Conservation (phyloP, 2,113 vertebrate genomes). For the Tricholaema leucomelas region DNA sequence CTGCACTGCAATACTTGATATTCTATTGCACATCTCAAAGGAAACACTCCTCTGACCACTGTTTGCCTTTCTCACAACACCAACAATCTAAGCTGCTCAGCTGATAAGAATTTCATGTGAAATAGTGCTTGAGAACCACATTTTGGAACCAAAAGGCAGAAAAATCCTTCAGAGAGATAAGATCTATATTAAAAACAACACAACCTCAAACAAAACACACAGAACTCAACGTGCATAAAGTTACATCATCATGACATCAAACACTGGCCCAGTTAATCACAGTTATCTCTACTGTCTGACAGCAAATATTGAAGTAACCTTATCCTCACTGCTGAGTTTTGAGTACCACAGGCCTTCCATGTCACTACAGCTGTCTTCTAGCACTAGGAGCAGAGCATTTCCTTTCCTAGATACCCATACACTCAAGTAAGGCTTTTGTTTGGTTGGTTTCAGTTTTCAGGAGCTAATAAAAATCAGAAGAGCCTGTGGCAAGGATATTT, state of each 20-base stretch:
- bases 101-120: neutral
- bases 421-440: neutral
- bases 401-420: neutral
- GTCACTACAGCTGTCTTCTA: neutral
- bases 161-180: neutral
- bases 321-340: neutral
- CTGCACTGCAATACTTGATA: neutral
- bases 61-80: neutral
- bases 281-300: neutral
- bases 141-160: neutral
- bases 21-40: neutral
- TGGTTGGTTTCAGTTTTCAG: too few species aligned
- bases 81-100: neutral
- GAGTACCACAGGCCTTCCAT: neutral
- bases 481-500: neutral
- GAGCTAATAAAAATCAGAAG: neutral
- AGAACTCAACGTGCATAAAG: neutral
- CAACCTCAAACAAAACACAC: neutral
- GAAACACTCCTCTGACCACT: neutral
- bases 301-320: neutral
- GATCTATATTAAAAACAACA: neutral
- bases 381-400: neutral
- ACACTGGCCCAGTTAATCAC: neutral
- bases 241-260: neutral
- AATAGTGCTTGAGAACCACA: neutral